Percentiles rank a stretch among this genome's conserved stretches.
Evolutionary conservation across 2,797 vertebrate species (phyloP).

Genomic region (Coregonus ussuriensis): DNA sequence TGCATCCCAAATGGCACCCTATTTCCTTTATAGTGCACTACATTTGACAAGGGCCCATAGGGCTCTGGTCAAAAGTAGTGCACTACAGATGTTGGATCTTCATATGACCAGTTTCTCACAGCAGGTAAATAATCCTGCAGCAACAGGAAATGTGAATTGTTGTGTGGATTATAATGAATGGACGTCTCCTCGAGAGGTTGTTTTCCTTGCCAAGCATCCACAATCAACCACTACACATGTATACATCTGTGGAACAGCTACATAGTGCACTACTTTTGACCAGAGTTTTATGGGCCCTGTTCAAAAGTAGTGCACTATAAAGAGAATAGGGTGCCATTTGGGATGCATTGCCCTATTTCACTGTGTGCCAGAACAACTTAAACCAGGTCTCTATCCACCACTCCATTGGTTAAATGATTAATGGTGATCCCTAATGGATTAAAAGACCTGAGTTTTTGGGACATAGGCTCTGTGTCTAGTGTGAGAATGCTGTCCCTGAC

Average conservation of each 20-base stretch:
- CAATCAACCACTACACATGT: constrained; percentile 23
- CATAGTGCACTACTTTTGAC: neutral
- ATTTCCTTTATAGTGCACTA: too few species aligned
- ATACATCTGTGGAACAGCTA: neutral
- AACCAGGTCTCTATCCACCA: constrained; percentile 19
- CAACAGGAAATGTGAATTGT: too few species aligned
- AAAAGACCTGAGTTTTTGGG: constrained; percentile 9
- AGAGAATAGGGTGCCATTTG: neutral
- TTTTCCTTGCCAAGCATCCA: too few species aligned
- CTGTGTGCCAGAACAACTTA: constrained; percentile 22
- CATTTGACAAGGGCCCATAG: too few species aligned
- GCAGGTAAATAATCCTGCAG: too few species aligned
- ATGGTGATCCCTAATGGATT: constrained; percentile 20
- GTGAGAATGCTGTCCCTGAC: neutral
- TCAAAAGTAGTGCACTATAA: neutral
- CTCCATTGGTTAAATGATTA: constrained; percentile 27
- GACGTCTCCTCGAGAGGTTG: too few species aligned
- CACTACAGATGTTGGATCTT: too few species aligned
- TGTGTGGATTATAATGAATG: too few species aligned
- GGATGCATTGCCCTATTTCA: constrained; percentile 4
- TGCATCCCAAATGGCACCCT: too few species aligned
- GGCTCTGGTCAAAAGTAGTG: too few species aligned
- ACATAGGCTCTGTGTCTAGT: neutral
- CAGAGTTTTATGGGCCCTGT: neutral
- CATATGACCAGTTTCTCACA: too few species aligned